Conservation (phyloP, 2,113 vertebrate genomes). For the Neolamprologus sp. region DNA sequence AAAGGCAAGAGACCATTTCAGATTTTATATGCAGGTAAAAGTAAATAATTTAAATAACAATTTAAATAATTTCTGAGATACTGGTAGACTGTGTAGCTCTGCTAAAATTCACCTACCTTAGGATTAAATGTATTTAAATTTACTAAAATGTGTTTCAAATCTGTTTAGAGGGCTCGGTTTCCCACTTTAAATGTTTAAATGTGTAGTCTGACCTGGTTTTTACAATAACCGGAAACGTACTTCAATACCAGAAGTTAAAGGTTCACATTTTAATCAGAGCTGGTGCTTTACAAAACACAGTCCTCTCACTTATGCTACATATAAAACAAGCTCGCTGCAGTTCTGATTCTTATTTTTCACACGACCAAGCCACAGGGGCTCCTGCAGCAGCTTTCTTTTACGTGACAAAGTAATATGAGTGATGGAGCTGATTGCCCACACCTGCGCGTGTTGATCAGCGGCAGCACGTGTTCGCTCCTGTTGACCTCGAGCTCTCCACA, state of each 20-base stretch:
- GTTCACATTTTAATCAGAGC: not conserved
- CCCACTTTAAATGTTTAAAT: not conserved
- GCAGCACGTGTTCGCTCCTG: constrained; percentile 28
- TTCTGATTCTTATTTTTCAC: not conserved
- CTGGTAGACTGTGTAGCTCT: not conserved
- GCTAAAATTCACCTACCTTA: not conserved
- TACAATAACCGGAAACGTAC: not conserved
- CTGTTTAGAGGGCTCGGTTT: not conserved
- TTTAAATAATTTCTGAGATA: not conserved
- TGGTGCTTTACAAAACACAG: not conserved
- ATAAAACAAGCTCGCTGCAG: not conserved
- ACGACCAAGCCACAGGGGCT: not conserved
- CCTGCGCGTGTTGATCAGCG: constrained; percentile 37
- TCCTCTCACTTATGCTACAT: not conserved
- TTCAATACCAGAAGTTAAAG: not conserved
- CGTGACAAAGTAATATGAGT: not conserved
- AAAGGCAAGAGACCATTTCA: not conserved
- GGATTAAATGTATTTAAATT: not conserved
- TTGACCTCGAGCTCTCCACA: constrained; percentile 13
- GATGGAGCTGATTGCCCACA: constrained; percentile 62
- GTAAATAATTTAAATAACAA: not conserved
- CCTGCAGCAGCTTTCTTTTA: not conserved
- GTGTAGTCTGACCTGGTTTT: not conserved
- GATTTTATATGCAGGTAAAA: not conserved
- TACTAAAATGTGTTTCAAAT: not conserved